Percentiles rank a stretch among this genome's conserved stretches.
Conservation (phyloP, 2,113 vertebrate genomes). For the Takifugu flavidus region DNA sequence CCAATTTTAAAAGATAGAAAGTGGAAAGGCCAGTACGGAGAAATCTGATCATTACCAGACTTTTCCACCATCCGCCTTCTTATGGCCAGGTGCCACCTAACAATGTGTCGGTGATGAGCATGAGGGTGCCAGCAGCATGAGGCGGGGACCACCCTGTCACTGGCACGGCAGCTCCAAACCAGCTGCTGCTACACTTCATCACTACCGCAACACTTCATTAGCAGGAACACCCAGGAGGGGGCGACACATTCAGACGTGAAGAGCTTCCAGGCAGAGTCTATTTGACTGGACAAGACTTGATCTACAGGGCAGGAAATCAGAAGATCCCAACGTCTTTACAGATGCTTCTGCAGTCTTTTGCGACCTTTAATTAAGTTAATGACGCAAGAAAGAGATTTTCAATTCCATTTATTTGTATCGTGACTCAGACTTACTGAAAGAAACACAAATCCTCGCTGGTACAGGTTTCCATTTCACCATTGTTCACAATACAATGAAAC, state of each 20-base stretch:
- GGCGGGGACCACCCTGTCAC: conserved; percentile 64
- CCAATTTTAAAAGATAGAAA: conserved; percentile 2
- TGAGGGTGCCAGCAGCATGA: conserved; percentile 68
- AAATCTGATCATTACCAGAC: conserved; percentile 40
- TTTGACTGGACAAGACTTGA: too few species aligned
- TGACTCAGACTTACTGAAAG: too few species aligned
- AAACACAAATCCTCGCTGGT: too few species aligned
- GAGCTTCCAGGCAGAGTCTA: not conserved
- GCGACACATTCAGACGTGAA: conserved; percentile 29
- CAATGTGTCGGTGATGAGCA: conserved; percentile 67
- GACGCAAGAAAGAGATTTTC: too few species aligned
- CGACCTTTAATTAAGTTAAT: too few species aligned
- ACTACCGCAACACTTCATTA: conserved; percentile 63
- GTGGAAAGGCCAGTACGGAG: not conserved
- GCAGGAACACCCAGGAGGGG: conserved; percentile 38
- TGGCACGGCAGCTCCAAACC: conserved; percentile 51
- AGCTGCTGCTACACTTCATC: conserved; percentile 63
- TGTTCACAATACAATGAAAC: not conserved
- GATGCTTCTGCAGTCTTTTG: conserved; percentile 2
- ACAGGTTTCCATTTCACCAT: too few species aligned
- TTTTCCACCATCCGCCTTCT: conserved; percentile 28
- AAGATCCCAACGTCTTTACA: not conserved
- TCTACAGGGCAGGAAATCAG: too few species aligned
- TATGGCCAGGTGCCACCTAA: conserved; percentile 60
- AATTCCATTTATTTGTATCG: too few species aligned